Conservation (phyloP, 2,888 invertebrate species). For the Pasiphila rectangulata region DNA sequence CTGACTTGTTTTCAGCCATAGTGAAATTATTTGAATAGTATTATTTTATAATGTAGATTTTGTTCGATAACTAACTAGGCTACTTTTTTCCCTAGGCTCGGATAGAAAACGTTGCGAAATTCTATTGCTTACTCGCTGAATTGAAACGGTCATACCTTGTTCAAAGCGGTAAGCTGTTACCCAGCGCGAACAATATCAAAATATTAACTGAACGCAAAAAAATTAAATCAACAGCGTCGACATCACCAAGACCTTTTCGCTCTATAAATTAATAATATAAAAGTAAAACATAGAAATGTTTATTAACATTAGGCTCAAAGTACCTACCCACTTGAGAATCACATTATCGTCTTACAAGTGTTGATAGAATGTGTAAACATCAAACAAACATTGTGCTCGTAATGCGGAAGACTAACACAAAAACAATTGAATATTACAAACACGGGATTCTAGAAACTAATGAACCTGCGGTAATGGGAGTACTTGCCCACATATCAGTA, state of each 20-base stretch:
- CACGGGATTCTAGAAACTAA: background rate
- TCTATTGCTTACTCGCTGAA: no score
- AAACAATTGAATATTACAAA: slow-evolving; percentile 21
- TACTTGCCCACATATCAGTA: background rate
- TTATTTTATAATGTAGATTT: no score
- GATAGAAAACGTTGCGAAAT: no score
- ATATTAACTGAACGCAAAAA: background rate
- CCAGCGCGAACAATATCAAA: background rate
- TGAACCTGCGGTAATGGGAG: background rate
- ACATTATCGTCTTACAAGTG: slow-evolving; percentile 17
- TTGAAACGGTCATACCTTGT: no score
- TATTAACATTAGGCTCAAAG: slow-evolving; percentile 3
- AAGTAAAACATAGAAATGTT: slow-evolving; percentile 1
- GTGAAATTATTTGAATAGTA: no score
- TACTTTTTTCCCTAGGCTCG: no score
- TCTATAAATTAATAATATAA: background rate
- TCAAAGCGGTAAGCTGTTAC: no score
- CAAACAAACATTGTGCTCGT: slow-evolving; percentile 21
- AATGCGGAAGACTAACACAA: slow-evolving; percentile 30
- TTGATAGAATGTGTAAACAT: slow-evolving; percentile 16
- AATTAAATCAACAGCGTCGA: background rate
- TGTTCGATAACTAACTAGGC: no score
- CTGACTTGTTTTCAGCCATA: no score
- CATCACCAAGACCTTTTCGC: background rate
- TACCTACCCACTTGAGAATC: slow-evolving; percentile 15